phyloP scores from a whole-genome alignment of 2,888 invertebrate species.

The Sinopyrophorus schimmeli region DNA sequence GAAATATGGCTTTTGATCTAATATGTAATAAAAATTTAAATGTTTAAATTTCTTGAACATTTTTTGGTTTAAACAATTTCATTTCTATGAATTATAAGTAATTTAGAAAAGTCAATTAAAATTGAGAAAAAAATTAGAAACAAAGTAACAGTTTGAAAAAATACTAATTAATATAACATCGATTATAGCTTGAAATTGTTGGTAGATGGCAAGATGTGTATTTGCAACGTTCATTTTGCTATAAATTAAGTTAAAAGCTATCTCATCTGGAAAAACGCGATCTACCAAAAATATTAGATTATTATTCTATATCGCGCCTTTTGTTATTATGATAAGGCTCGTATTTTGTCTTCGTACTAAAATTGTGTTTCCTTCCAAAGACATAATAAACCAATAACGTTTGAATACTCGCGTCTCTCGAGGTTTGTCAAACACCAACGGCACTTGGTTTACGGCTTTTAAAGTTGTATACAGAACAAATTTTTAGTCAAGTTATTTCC shows the following conservation, averaged over 20 bases:
- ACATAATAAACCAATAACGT: slow-evolving; percentile 32
- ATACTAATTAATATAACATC: too few species aligned
- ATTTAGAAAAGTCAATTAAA: too few species aligned
- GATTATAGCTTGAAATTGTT: too few species aligned
- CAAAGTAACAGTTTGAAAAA: too few species aligned
- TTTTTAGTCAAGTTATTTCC: slow-evolving; percentile 17
- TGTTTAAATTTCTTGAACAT: too few species aligned
- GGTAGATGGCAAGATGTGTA: too few species aligned
- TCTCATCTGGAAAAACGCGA: slow-evolving; percentile 28
- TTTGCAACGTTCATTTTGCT: too few species aligned
- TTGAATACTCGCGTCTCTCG: slow-evolving; percentile 25
- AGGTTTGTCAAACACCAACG: slow-evolving; percentile 27
- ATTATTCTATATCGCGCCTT: slow-evolving; percentile 30
- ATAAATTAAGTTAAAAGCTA: slow-evolving; percentile 30
- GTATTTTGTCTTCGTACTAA: slow-evolving; percentile 38
- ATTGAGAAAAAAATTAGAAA: too few species aligned
- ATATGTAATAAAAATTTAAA: too few species aligned
- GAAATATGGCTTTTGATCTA: too few species aligned
- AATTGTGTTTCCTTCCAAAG: slow-evolving; percentile 32
- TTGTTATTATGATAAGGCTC: slow-evolving; percentile 37
- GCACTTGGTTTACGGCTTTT: slow-evolving; percentile 27
- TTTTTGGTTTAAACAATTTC: too few species aligned
- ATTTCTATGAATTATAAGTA: too few species aligned
- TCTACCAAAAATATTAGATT: slow-evolving; percentile 34
- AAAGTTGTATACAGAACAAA: slow-evolving; percentile 28